phyloP scores from a whole-genome alignment of 2,888 invertebrate species.

The Polydrusus cervinus region DNA sequence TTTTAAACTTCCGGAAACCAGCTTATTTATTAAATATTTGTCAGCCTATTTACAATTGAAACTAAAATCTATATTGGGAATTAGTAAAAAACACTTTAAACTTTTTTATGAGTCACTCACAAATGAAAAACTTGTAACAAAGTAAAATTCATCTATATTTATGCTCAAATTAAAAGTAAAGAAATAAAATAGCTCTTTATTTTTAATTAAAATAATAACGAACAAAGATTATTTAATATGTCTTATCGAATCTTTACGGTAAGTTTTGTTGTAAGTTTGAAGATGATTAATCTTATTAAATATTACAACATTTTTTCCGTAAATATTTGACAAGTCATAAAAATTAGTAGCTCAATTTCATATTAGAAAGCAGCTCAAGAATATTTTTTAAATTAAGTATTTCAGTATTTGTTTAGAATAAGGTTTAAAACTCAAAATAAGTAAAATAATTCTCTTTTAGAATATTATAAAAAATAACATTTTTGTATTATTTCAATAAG shows the following conservation, averaged over 20 bases:
- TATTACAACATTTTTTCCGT: slow-evolving; percentile 58
- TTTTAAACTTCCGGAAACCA: no score
- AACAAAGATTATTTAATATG: slow-evolving; percentile 27
- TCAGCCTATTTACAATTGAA: slow-evolving; percentile 23
- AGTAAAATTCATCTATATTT: slow-evolving; percentile 40
- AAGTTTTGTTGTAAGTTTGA: slow-evolving; percentile 32
- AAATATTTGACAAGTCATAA: slow-evolving; percentile 39
- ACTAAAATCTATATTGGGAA: slow-evolving; percentile 17
- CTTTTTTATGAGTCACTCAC: slow-evolving; percentile 16
- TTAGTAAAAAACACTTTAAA: slow-evolving; percentile 17
- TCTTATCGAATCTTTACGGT: slow-evolving; percentile 41
- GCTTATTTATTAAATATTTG: neutral
- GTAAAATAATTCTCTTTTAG: slow-evolving; percentile 54
- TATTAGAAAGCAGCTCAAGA: slow-evolving; percentile 37
- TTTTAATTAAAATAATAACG: slow-evolving; percentile 31
- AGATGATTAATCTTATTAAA: neutral
- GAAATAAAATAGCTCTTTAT: slow-evolving; percentile 25
- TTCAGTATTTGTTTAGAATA: slow-evolving; percentile 44
- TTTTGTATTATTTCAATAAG: slow-evolving; percentile 49
- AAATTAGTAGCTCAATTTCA: slow-evolving; percentile 52
- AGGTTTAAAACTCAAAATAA: slow-evolving; percentile 44
- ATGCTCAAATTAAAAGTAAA: slow-evolving; percentile 52
- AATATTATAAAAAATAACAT: slow-evolving; percentile 52
- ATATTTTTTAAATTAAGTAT: slow-evolving; percentile 30
- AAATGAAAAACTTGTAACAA: slow-evolving; percentile 31